Evolutionary conservation across 2,888 invertebrate species (phyloP).

Genomic region (Machimus rusticus): DNA sequence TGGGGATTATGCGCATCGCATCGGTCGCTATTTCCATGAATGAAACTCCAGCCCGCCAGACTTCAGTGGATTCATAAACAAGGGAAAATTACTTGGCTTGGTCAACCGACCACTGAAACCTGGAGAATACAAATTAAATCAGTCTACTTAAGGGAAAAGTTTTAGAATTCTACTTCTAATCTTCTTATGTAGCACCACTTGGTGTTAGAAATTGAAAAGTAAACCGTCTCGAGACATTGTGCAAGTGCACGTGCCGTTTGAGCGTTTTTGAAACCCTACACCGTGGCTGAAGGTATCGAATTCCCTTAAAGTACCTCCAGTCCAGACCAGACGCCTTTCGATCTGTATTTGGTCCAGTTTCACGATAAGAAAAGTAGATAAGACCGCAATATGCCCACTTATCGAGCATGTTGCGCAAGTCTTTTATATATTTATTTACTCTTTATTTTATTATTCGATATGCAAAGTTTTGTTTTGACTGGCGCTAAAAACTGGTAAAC

Average conservation of each 20-base stretch:
- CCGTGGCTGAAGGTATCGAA: not conserved
- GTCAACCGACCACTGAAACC: not conserved
- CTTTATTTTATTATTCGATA: not conserved
- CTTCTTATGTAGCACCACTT: not conserved
- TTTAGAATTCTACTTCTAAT: not conserved
- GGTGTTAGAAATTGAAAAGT: not conserved
- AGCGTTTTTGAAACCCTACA: not conserved
- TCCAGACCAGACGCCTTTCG: not conserved
- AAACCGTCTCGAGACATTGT: not conserved
- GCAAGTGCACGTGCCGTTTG: not conserved
- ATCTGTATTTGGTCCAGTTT: not conserved
- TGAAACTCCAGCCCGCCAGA: not conserved
- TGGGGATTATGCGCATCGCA: not conserved
- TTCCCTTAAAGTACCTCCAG: not conserved
- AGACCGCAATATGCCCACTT: not conserved
- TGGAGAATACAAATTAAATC: not conserved
- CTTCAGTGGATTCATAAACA: not conserved
- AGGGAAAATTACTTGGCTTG: not conserved
- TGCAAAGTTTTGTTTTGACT: not conserved
- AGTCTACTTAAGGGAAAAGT: not conserved
- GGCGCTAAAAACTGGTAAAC: not conserved
- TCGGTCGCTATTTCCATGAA: not conserved
- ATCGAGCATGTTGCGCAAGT: not conserved
- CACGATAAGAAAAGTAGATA: not conserved
- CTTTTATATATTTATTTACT: not conserved